Evolutionary conservation across 2,888 invertebrate species (phyloP).

Genomic region (Sylvicola cinctus): DNA sequence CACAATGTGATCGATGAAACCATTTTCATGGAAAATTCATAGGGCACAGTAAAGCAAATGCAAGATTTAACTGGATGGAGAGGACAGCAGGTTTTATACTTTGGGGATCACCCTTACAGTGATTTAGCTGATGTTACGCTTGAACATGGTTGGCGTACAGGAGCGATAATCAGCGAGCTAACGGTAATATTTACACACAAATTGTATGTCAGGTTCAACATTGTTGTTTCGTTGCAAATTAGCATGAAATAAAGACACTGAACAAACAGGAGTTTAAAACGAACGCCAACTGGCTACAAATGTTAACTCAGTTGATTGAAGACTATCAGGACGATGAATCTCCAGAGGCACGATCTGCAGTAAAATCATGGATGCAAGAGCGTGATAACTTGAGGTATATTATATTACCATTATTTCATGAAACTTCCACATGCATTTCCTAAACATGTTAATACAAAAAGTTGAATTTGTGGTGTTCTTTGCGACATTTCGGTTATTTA

Average conservation of each 20-base stretch:
- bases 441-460: too few relatives aligned
- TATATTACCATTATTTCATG: constrained; percentile 5
- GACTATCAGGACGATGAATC: constrained; percentile 67
- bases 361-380: constrained; percentile 62
- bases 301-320: constrained; percentile 76
- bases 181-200: constrained; percentile 32
- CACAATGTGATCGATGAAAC: constrained; percentile 1
- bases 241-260: constrained; percentile 82
- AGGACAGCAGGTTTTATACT: constrained; percentile 84
- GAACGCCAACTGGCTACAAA: constrained; percentile 80
- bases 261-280: constrained; percentile 67
- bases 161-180: constrained; percentile 89
- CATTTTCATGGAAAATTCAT: constrained; percentile 8
- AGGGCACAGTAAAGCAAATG: constrained; percentile 85
- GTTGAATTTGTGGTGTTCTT: too few relatives aligned
- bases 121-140: constrained; percentile 92
- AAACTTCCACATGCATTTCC: too few relatives aligned
- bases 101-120: constrained; percentile 95
- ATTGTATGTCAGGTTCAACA: too few relatives aligned
- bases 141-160: constrained; percentile 94
- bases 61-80: constrained; percentile 85
- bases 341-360: constrained; percentile 38
- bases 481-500: too few relatives aligned
- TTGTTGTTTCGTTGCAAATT: constrained; percentile 6
- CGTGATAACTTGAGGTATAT: constrained; percentile 49